Evolutionary conservation across 2,888 invertebrate species (phyloP), one percentile per base, ranked within the genome.

Genomic region (Arge pagana): DNA sequence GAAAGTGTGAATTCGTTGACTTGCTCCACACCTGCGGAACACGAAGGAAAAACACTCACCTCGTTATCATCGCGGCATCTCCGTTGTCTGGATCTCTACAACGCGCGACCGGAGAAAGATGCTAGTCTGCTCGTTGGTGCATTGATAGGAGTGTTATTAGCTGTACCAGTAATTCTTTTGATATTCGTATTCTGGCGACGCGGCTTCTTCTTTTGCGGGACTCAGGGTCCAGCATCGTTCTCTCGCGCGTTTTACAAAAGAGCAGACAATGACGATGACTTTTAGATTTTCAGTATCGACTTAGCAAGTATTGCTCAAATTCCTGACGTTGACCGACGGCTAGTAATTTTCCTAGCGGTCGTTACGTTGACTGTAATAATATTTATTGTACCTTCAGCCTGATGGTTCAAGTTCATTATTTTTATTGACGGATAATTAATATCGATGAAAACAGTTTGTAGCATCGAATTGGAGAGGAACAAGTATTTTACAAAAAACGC

Each of bases 221-320:
- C 80, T 2, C 80, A 79, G 2, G 82, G 83, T 0, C 84, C 85
- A 0, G 81, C 82, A 0, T 80, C 82, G 21, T 85, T 82, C 50
- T 85, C 86, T 0, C 78, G 89, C 8, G 86, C 88, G 1, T 86
- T 89, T 70, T 91, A 91, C 76, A 86, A 84, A 64, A 78, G 86
- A 35, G 81, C 88, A 0, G 81, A 82, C 0, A 80, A 81, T 16
- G 80, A 81, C 26, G 85, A 87, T 15, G 80, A 71, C 3, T 57
- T 43, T 37, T 54, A 40, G 28, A 36, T n/a, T 10, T 7, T 11
- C n/a, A n/a, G n/a, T n/a, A n/a, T n/a, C n/a, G n/a, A n/a, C n/a
- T n/a, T n/a, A n/a, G n/a, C n/a, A n/a, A n/a, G n/a, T n/a, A n/a
- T n/a, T n/a, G n/a, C n/a, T n/a, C n/a, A n/a, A n/a, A n/a, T n/a